Conservation (phyloP, 2,888 invertebrate genomes). For the Lochmaea crataegi region DNA sequence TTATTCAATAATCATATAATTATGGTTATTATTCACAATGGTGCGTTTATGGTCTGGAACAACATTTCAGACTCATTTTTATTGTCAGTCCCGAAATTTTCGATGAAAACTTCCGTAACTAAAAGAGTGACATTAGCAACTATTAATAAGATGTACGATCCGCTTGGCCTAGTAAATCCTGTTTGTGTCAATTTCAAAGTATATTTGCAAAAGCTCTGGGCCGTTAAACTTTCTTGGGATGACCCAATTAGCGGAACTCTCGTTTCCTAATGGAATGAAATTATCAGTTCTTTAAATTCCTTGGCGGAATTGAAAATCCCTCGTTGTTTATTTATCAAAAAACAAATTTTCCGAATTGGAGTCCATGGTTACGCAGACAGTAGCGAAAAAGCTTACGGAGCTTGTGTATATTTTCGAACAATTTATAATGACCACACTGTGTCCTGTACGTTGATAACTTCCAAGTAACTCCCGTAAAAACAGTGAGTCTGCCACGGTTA, state of each 20-base stretch:
- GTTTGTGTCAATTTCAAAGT: constrained; percentile 14
- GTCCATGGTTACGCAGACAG: constrained; percentile 20
- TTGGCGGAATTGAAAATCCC: no score
- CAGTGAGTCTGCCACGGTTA: constrained; percentile 22
- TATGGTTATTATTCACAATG: no score
- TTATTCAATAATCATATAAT: no score
- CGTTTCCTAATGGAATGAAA: neutral
- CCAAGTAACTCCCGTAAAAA: constrained; percentile 21
- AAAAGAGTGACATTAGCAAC: no score
- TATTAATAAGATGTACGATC: no score
- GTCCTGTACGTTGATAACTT: no score
- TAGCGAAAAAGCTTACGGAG: constrained; percentile 16
- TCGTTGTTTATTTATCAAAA: neutral
- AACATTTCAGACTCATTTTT: no score
- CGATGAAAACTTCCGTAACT: no score
- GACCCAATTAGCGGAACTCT: constrained; percentile 5
- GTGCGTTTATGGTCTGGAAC: no score
- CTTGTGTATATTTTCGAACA: constrained; percentile 20
- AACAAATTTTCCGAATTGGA: constrained; percentile 1
- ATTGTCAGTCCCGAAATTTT: no score
- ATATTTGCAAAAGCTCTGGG: constrained; percentile 27
- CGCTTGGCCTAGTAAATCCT: neutral
- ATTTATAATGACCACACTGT: no score
- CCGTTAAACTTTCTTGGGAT: constrained; percentile 22
- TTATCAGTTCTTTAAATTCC: neutral